Evolutionary conservation across 2,113 vertebrate species (phyloP), one percentile per base, ranked within the genome.

Genomic region (Romanogobio albipinnatus): DNA sequence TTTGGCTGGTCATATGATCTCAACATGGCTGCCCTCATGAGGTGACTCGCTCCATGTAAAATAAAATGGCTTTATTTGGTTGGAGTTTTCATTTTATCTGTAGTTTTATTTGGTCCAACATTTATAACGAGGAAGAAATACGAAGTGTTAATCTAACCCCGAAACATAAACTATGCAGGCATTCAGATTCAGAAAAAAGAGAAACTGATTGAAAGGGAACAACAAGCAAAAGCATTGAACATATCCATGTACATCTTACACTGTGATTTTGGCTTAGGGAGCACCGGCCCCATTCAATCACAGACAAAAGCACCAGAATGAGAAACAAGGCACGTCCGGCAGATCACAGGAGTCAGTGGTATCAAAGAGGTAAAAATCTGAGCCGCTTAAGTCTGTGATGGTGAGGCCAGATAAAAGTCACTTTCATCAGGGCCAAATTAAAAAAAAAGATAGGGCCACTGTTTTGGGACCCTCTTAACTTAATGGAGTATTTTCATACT

Each of bases 371-470:
- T 68, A 79, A 83, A 86, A 89, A 88, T 85, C 83, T 75, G 33
- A 85, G 84, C 49, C 22, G 84, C 83, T 87, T 85, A 33, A 49
- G 86, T 87, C 89, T 93, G 87, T 92, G 91, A 95, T 93, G 93
- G 94, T 89, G n/a, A 77, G 83, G 83, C 56, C 85, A 88, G 83
- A 87, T 86, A 83, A 94, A 93, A 90, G 90, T 88, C 88, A 90
- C 91, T 94, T 94, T 94, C 92, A 94, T 94, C 93, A 93, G 90
- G 85, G 89, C 90, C 92, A 94, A 94, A 93, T 93, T 91, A 91
- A 92, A 89, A 49, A 92, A 49, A 92, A 89, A 84, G 88, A 92
- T 88, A 90, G 80, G 87, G 86, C 85, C 49, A 82, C 88, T 76
- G 84, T 90, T 91, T 87, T 90, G 82, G 56, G 78, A 90, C 84